Percentiles rank a stretch among this genome's conserved stretches.
Evolutionary conservation across 2,888 invertebrate genomes (phyloP).

Genomic region (Gandaritis pyraliata): DNA sequence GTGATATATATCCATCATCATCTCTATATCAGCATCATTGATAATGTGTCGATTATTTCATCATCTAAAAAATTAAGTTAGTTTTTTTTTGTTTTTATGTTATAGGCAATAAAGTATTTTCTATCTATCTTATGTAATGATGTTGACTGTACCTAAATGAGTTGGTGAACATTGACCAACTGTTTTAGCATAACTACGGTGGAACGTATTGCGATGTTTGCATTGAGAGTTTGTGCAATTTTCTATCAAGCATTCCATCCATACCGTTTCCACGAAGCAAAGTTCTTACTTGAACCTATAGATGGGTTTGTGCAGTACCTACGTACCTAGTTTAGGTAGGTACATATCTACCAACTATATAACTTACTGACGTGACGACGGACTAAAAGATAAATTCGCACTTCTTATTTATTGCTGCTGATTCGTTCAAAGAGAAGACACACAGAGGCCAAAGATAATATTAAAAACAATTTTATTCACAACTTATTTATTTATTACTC

Average conservation of each 20-base stretch:
- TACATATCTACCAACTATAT: too few relatives aligned
- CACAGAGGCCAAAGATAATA: background rate
- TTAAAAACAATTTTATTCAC: background rate
- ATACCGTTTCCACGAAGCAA: constrained; percentile 11
- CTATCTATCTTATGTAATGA: too few relatives aligned
- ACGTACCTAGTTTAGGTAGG: too few relatives aligned
- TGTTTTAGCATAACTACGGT: constrained; percentile 4
- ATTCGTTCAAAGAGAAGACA: background rate
- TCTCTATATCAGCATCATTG: too few relatives aligned
- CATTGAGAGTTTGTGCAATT: constrained; percentile 26
- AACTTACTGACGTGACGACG: too few relatives aligned
- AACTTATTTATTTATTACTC: background rate
- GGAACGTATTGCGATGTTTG: constrained; percentile 13
- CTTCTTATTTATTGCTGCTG: background rate
- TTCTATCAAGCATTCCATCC: constrained; percentile 24
- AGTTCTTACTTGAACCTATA: constrained; percentile 34
- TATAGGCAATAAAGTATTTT: too few relatives aligned
- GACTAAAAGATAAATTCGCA: background rate
- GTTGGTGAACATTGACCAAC: constrained; percentile 4
- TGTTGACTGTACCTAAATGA: background rate
- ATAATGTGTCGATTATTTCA: too few relatives aligned
- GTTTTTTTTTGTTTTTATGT: too few relatives aligned
- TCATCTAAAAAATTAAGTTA: too few relatives aligned
- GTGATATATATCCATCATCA: too few relatives aligned
- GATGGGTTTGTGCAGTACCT: background rate